These are phyloP conservation scores for Anoplopoma fimbria DNA, from an alignment of 2,113 vertebrate genomes.

Conservation along the genomic window DNA sequence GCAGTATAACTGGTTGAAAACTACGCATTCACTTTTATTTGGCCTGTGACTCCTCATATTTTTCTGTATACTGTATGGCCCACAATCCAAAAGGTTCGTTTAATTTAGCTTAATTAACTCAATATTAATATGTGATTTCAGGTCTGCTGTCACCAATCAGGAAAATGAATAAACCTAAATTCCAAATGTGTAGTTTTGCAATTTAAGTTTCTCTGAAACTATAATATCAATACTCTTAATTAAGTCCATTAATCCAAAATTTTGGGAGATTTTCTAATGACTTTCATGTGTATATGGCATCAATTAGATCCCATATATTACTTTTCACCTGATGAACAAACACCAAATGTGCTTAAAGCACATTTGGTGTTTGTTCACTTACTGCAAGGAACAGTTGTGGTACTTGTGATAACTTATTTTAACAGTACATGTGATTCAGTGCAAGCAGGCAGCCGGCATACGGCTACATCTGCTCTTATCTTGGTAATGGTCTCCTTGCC, in stretches of 20 bases:
- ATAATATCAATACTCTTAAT: neutral
- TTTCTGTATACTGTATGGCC: too few relatives aligned
- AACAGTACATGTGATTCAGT: slow-evolving; percentile 48
- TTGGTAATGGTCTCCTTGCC: slow-evolving; percentile 43
- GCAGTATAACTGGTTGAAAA: neutral
- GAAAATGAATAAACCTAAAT: neutral
- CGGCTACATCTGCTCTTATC: slow-evolving; percentile 60
- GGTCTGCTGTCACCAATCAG: neutral
- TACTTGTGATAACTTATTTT: slow-evolving; percentile 11
- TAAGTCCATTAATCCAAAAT: neutral
- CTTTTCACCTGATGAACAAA: neutral
- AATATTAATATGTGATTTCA: too few relatives aligned
- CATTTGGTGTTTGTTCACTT: neutral
- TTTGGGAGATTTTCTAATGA: neutral
- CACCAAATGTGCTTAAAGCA: neutral
- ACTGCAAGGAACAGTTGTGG: neutral
- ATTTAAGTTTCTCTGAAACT: neutral
- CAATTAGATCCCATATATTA: neutral
- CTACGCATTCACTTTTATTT: neutral
- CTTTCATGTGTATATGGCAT: neutral
- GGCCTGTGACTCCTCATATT: neutral
- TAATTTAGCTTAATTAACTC: too few relatives aligned
- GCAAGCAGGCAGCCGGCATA: slow-evolving; percentile 62
- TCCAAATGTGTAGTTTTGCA: neutral
- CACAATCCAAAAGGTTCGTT: too few relatives aligned